Conservation (phyloP, 2,888 invertebrate species). For the Heliconius cydno region DNA sequence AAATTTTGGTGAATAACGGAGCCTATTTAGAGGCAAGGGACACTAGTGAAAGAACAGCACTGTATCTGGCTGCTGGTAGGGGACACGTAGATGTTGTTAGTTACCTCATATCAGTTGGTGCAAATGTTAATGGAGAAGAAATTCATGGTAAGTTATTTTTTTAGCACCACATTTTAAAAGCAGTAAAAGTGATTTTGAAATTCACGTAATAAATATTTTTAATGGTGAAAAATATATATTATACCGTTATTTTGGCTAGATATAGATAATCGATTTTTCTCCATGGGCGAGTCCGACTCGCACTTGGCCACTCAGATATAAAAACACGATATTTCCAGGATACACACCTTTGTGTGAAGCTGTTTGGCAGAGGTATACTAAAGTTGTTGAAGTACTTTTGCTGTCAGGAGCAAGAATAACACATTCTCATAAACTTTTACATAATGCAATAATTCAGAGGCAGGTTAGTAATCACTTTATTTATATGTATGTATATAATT, state of each 20-base stretch:
- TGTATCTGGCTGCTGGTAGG: constrained; percentile 72
- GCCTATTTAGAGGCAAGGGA: constrained; percentile 84
- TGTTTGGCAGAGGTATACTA: constrained; percentile 85
- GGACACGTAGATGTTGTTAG: constrained; percentile 76
- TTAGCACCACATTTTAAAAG: neutral
- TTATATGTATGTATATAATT: neutral
- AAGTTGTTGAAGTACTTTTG: constrained; percentile 84
- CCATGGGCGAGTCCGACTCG: too few relatives aligned
- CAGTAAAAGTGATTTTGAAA: too few relatives aligned
- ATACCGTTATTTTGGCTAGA: neutral
- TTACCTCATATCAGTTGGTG: constrained; percentile 82
- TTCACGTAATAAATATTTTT: too few relatives aligned
- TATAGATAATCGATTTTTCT: too few relatives aligned
- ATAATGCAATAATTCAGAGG: constrained; percentile 86
- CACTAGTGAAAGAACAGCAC: constrained; percentile 82
- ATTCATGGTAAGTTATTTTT: constrained; percentile 77
- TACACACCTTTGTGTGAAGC: constrained; percentile 88
- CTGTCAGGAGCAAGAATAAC: constrained; percentile 87
- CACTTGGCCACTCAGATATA: too few relatives aligned
- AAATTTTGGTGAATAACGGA: constrained; percentile 80
- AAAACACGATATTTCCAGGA: constrained; percentile 64
- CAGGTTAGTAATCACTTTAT: constrained; percentile 62
- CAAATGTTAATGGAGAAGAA: constrained; percentile 87
- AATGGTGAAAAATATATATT: too few relatives aligned
- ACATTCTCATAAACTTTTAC: constrained; percentile 87